Evolutionary conservation across 2,113 vertebrate species (phyloP).

Genomic region (Falco punctatus): DNA sequence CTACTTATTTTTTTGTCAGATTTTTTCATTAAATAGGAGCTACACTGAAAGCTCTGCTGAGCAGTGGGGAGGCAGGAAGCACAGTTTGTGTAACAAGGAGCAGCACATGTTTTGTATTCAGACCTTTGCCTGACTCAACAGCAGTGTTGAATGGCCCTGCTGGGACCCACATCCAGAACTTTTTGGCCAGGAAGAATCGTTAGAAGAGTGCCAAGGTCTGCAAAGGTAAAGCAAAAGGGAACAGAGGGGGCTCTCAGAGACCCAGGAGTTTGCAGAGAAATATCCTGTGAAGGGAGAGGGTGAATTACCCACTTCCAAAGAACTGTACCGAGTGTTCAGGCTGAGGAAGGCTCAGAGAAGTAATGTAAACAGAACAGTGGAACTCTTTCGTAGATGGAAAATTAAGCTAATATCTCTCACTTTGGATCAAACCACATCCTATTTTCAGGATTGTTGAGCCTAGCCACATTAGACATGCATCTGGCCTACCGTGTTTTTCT

Average conservation of each 20-base stretch:
- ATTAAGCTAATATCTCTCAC: conserved; percentile 41
- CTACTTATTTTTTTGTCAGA: not conserved
- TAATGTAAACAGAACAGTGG: conserved; percentile 31
- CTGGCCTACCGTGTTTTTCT: not conserved
- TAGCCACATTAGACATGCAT: conserved; percentile 23
- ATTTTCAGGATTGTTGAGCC: conserved; percentile 35
- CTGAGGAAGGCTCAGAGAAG: not conserved
- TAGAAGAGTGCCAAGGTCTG: not conserved
- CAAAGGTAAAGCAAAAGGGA: conserved; percentile 22
- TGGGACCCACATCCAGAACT: not conserved
- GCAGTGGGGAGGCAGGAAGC: not conserved
- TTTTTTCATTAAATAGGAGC: not conserved
- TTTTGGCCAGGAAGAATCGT: not conserved
- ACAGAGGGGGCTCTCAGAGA: not conserved
- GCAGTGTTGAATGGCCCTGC: not conserved
- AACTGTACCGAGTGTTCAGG: not conserved
- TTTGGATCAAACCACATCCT: conserved; percentile 55
- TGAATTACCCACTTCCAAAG: not conserved
- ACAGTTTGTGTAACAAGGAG: conserved; percentile 4
- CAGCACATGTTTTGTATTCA: conserved; percentile 30
- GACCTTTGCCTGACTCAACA: not conserved
- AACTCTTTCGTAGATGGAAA: conserved; percentile 44
- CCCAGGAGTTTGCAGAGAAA: not conserved
- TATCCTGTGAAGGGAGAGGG: not conserved
- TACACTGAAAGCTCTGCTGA: not conserved